Percentiles rank a stretch among this genome's conserved stretches.
These are phyloP conservation scores for Apamea sordens DNA, from an alignment of 2,888 invertebrate species.

Conservation along the genomic window DNA sequence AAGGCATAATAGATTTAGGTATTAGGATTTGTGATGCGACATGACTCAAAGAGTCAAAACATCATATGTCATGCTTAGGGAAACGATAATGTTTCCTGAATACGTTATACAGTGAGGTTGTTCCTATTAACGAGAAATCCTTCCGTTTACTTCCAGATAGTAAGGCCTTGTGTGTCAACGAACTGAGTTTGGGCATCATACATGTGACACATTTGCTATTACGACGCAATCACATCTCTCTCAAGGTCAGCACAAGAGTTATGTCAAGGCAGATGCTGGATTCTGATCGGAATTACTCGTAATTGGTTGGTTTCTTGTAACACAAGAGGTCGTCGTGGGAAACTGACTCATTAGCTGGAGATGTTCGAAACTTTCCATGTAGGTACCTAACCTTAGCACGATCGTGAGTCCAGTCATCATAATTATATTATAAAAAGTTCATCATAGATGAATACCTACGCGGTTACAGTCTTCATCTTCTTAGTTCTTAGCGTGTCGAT, in stretches of 20 bases:
- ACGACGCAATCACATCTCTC: slow-evolving; percentile 59
- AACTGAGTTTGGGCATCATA: slow-evolving; percentile 59
- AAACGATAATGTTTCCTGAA: slow-evolving; percentile 62
- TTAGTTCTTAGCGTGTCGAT: too few relatives aligned
- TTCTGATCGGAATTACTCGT: slow-evolving; percentile 43
- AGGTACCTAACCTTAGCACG: neutral
- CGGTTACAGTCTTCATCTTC: too few relatives aligned
- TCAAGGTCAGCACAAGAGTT: slow-evolving; percentile 55
- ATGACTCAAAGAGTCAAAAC: slow-evolving; percentile 45
- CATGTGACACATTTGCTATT: slow-evolving; percentile 63
- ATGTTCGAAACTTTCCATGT: slow-evolving; percentile 30
- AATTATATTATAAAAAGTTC: neutral
- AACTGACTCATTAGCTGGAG: slow-evolving; percentile 45
- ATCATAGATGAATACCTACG: neutral
- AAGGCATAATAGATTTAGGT: slow-evolving; percentile 21
- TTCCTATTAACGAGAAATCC: slow-evolving; percentile 62
- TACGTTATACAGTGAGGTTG: slow-evolving; percentile 56
- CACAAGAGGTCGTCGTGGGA: slow-evolving; percentile 35
- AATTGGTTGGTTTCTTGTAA: slow-evolving; percentile 43
- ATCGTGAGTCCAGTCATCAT: neutral
- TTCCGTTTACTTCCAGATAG: slow-evolving; percentile 67
- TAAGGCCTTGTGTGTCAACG: slow-evolving; percentile 63
- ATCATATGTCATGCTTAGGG: slow-evolving; percentile 33
- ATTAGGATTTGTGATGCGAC: slow-evolving; percentile 30
- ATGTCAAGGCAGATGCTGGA: slow-evolving; percentile 47